Percentiles rank a stretch among this genome's conserved stretches.
Evolutionary conservation across 2,113 vertebrate genomes (phyloP).

Genomic region (Isurus oxyrinchus): DNA sequence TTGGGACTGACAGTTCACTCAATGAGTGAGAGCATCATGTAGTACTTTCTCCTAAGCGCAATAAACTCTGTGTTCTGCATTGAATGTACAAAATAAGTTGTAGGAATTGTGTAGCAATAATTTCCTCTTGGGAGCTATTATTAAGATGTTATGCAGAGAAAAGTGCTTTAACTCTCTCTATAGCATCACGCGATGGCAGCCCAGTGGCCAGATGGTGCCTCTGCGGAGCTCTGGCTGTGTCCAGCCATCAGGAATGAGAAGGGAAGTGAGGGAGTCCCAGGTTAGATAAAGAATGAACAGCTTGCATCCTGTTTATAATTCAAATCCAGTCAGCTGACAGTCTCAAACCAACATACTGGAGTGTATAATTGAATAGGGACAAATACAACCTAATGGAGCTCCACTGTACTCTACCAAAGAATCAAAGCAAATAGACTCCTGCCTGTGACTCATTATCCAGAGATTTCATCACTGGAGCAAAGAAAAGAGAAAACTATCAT

Average conservation of each 20-base stretch:
- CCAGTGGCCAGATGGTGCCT: slow-evolving; percentile 16
- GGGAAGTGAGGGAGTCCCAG: not conserved
- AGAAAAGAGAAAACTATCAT: not conserved
- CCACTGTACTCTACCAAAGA: not conserved
- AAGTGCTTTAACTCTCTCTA: not conserved
- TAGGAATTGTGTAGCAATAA: not conserved
- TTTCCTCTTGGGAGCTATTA: not conserved
- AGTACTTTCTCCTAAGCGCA: not conserved
- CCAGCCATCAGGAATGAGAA: not conserved
- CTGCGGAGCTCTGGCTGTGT: not conserved
- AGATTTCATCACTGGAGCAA: not conserved
- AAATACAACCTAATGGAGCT: not conserved
- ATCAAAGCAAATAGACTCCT: not conserved
- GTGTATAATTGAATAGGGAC: not conserved
- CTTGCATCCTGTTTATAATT: slow-evolving; percentile 19
- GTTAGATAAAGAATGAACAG: slow-evolving; percentile 2
- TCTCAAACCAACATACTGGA: not conserved
- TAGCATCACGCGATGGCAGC: not conserved
- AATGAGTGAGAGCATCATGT: not conserved
- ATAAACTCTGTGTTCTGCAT: not conserved
- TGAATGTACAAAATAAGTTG: not conserved
- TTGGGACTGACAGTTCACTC: not conserved
- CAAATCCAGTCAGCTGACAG: not conserved
- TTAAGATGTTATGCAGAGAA: not conserved
- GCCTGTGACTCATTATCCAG: not conserved